phyloP scores from a whole-genome alignment of 2,888 invertebrate genomes.

The Catotricha subobsoleta region DNA sequence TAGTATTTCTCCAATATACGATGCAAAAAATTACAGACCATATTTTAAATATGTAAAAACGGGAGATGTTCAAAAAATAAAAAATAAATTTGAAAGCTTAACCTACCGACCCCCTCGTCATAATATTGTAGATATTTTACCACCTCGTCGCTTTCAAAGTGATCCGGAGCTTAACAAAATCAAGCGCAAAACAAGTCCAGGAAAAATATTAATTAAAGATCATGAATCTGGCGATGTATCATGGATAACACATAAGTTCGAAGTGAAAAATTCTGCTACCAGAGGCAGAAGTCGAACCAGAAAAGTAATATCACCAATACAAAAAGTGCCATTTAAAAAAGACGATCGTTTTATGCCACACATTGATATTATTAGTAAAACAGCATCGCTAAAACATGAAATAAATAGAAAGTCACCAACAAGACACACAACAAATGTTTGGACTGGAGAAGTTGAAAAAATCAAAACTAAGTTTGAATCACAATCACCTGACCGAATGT shows the following conservation, averaged over 20 bases:
- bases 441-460: conserved; percentile 49
- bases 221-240: conserved; percentile 40
- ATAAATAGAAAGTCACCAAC: conserved; percentile 31
- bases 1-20: conserved; percentile 55
- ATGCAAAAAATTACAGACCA: conserved; percentile 44
- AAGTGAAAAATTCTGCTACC: conserved; percentile 22
- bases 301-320: conserved; percentile 43
- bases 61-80: conserved; percentile 62
- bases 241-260: conserved; percentile 41
- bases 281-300: conserved; percentile 33
- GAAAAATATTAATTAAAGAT: conserved; percentile 29
- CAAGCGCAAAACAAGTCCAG: neutral
- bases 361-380: conserved; percentile 77
- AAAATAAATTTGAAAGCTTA: conserved; percentile 50
- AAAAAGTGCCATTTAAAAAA: conserved; percentile 40
- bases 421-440: conserved; percentile 17
- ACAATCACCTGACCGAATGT: conserved; percentile 30
- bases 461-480: conserved; percentile 55
- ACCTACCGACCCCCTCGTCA: conserved; percentile 11
- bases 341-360: conserved; percentile 70
- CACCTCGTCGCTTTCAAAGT: conserved; percentile 49
- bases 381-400: conserved; percentile 44
- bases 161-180: conserved; percentile 53
- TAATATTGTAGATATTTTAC: conserved; percentile 25
- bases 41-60: conserved; percentile 52